These are phyloP conservation scores for Emydura subglobosa DNA, from an alignment of 2,113 vertebrate species.

Conservation along the genomic window DNA sequence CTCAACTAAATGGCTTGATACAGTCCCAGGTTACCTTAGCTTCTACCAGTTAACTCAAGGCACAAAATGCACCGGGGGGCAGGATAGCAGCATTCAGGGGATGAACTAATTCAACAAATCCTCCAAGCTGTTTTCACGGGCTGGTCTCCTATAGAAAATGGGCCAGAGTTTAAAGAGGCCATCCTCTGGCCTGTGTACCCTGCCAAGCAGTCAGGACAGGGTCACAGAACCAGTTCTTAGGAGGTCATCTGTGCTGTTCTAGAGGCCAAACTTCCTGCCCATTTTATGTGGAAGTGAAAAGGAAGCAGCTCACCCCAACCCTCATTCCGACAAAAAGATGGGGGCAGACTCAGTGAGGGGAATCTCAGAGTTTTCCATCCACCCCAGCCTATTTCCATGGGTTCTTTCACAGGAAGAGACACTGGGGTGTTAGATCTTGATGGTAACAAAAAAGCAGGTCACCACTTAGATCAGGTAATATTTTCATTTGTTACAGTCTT, in stretches of 20 bases:
- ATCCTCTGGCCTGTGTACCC: not conserved
- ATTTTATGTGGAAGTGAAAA: not conserved
- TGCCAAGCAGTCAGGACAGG: not conserved
- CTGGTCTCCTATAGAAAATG: not conserved
- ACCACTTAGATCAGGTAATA: not conserved
- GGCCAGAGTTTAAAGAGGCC: not conserved
- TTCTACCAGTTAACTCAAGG: not conserved
- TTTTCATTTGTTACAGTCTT: not conserved
- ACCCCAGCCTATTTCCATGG: not conserved
- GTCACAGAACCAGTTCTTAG: not conserved
- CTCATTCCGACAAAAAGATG: not conserved
- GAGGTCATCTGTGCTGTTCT: rapidly evolving
- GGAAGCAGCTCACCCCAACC: not conserved
- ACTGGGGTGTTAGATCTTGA: not conserved
- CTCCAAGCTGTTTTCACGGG: not conserved
- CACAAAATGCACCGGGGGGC: not conserved
- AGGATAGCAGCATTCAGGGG: rapidly evolving
- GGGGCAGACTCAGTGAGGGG: not conserved
- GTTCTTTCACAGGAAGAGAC: not conserved
- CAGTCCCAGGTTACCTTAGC: not conserved
- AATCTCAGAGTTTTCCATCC: not conserved
- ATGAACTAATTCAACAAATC: not conserved
- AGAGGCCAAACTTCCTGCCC: not conserved
- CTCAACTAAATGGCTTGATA: not conserved
- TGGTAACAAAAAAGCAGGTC: not conserved